Conservation (phyloP, 2,113 vertebrate genomes). For the Mungos mungo region DNA sequence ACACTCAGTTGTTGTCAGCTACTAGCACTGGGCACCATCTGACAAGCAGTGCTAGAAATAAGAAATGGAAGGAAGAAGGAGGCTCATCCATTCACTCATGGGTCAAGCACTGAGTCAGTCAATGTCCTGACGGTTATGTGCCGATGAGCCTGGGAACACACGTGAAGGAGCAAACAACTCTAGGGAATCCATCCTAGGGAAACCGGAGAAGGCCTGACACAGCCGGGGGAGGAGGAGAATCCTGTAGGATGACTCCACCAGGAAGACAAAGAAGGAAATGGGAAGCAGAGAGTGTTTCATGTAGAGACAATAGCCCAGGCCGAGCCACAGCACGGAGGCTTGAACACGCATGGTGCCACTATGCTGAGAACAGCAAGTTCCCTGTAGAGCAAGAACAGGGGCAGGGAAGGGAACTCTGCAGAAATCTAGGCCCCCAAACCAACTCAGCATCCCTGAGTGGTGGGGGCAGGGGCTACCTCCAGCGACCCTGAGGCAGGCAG, state of each 20-base stretch:
- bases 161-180: not conserved
- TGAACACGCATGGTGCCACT: not conserved
- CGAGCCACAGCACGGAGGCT: not conserved
- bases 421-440: not conserved
- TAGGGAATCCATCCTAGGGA: not conserved
- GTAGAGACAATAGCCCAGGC: rapidly evolving
- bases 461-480: not conserved
- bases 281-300: not conserved
- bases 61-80: not conserved
- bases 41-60: not conserved
- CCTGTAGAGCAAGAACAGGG: not conserved
- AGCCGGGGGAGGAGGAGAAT: no score
- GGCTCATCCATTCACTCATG: rapidly evolving
- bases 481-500: not conserved
- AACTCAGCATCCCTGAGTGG: not conserved
- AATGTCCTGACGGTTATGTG: rapidly evolving
- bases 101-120: not conserved
- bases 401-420: not conserved
- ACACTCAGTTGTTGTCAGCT: not conserved
- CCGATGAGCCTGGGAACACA: not conserved
- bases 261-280: not conserved
- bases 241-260: not conserved
- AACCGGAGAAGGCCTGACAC: not conserved
- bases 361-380: not conserved
- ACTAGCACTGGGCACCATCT: not conserved